phyloP scores from a whole-genome alignment of 2,797 vertebrate species.

The Adrianichthys oophorus region DNA sequence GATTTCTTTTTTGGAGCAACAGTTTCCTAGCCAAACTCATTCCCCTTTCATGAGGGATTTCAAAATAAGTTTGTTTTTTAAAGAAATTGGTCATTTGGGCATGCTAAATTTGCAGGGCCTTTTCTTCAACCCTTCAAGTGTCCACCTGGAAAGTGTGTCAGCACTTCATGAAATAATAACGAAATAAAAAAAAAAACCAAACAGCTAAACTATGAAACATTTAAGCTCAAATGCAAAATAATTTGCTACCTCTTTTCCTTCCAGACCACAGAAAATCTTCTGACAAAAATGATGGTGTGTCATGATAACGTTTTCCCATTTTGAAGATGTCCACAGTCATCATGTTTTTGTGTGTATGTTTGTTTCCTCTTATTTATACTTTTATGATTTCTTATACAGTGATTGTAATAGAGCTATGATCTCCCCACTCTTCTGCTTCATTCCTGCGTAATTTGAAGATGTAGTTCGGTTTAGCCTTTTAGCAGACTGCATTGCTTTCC shows the following conservation, averaged over 20 bases:
- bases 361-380: slow-evolving; percentile 4
- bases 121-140: slow-evolving; percentile 59
- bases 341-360: neutral
- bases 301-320: slow-evolving; percentile 20
- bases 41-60: slow-evolving; percentile 73
- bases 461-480: slow-evolving; percentile 56
- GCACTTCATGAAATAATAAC: slow-evolving; percentile 17
- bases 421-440: slow-evolving; percentile 13
- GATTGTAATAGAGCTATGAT: slow-evolving; percentile 22
- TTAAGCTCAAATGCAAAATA: slow-evolving; percentile 36
- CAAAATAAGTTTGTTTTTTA: slow-evolving; percentile 46
- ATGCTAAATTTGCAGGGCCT: slow-evolving; percentile 60
- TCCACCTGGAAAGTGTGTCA: slow-evolving; percentile 61
- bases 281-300: slow-evolving; percentile 14
- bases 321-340: slow-evolving; percentile 1
- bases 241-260: slow-evolving; percentile 29
- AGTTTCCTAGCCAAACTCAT: slow-evolving; percentile 69
- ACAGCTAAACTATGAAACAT: slow-evolving; percentile 28
- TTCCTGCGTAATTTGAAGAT: slow-evolving; percentile 55
- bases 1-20: slow-evolving; percentile 46
- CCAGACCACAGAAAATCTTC: slow-evolving; percentile 15
- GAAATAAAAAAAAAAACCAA: slow-evolving; percentile 12
- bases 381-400: slow-evolving; percentile 10
- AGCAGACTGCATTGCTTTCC: slow-evolving; percentile 58
- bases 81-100: slow-evolving; percentile 58